These are phyloP conservation scores for Hydroisotoma schaefferi DNA, from an alignment of 2,888 invertebrate genomes.

Conservation along the genomic window DNA sequence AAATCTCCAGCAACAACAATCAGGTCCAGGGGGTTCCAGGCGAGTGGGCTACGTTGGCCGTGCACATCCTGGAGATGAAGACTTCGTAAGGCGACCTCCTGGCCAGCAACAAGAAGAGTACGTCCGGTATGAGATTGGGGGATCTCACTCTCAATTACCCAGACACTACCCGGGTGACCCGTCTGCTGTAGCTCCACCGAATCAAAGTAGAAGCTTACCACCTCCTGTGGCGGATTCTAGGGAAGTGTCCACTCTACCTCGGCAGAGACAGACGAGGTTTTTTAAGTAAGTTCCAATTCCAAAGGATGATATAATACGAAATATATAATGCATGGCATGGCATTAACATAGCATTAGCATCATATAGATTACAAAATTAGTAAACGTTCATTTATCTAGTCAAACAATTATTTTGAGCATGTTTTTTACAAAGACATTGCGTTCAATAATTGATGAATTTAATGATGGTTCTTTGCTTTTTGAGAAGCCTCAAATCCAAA, in stretches of 20 bases:
- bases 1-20: constrained; percentile 56
- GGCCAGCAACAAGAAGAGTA: neutral
- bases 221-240: constrained; percentile 22
- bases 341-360: no score
- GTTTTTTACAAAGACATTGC: no score
- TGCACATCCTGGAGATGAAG: constrained; percentile 34
- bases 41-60: constrained; percentile 30
- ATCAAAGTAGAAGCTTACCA: constrained; percentile 21
- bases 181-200: constrained; percentile 8
- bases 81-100: constrained; percentile 21
- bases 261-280: constrained; percentile 27
- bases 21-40: constrained; percentile 46
- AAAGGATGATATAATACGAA: neutral
- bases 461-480: no score
- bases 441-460: no score
- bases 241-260: constrained; percentile 19
- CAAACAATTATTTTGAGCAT: no score
- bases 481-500: no score
- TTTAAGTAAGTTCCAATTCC: constrained; percentile 32
- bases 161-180: constrained; percentile 16
- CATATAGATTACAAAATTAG: no score
- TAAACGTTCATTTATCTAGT: no score
- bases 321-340: no score
- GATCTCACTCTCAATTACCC: neutral
- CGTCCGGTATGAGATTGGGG: neutral